A percentile compares a stretch with the other conserved stretches of the same genome.
Evolutionary conservation across 2,888 invertebrate genomes (phyloP).

Genomic region (Lochmaea capreae): DNA sequence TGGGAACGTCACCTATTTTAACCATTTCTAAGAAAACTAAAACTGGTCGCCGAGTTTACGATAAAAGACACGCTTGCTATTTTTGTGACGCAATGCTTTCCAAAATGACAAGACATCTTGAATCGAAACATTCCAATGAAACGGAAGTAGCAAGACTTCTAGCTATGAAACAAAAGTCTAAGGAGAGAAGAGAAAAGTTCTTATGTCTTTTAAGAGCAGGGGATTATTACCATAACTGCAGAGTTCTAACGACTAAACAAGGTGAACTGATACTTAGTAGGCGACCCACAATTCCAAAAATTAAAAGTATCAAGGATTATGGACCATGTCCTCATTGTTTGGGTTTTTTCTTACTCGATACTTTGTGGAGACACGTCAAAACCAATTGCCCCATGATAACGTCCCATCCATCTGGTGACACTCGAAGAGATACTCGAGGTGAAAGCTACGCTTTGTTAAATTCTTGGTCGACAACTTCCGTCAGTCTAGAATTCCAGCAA

Average conservation of each 20-base stretch:
- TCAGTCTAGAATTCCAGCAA: slow-evolving; percentile 11
- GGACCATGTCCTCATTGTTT: slow-evolving; percentile 38
- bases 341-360: slow-evolving; percentile 21
- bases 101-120: slow-evolving; percentile 33
- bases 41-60: slow-evolving; percentile 24
- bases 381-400: slow-evolving; percentile 7
- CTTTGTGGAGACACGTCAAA: slow-evolving; percentile 20
- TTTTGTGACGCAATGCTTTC: slow-evolving; percentile 33
- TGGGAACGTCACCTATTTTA: not conserved
- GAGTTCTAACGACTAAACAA: slow-evolving; percentile 23
- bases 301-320: slow-evolving; percentile 27
- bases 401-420: not conserved
- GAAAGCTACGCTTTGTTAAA: slow-evolving; percentile 21
- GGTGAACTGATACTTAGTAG: slow-evolving; percentile 36
- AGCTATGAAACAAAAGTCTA: slow-evolving; percentile 8
- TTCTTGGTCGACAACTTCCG: slow-evolving; percentile 6
- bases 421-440: slow-evolving; percentile 15
- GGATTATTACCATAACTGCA: slow-evolving; percentile 37
- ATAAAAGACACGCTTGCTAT: slow-evolving; percentile 35
- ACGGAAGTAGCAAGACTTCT: slow-evolving; percentile 23
- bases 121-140: slow-evolving; percentile 23
- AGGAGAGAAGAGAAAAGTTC: slow-evolving; percentile 21
- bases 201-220: slow-evolving; percentile 19
- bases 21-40: not conserved
- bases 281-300: slow-evolving; percentile 22